A percentile compares a stretch with the other conserved stretches of the same genome.
phyloP scores from a whole-genome alignment of 2,888 invertebrate species.

The Sesamia inferens region DNA sequence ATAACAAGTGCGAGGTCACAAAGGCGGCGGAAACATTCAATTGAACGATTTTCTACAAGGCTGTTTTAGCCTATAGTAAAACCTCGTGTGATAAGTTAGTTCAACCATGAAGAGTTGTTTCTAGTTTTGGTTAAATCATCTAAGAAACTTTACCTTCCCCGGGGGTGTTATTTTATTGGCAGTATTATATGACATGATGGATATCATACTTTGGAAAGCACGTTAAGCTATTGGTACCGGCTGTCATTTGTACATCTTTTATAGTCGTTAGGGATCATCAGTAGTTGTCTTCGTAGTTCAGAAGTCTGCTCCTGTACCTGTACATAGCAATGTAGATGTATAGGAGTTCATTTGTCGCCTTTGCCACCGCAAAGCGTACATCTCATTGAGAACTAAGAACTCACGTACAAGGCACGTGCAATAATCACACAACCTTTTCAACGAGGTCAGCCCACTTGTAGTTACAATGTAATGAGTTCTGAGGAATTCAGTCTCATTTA shows the following conservation, averaged over 20 bases:
- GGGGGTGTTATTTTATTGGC: not conserved
- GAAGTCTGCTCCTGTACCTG: no score
- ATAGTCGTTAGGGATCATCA: no score
- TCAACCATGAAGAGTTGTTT: not conserved
- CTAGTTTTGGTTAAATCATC: not conserved
- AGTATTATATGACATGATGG: not conserved
- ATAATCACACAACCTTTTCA: conserved; percentile 22
- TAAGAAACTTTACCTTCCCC: not conserved
- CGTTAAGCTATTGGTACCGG: no score
- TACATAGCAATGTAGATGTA: not conserved
- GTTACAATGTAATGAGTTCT: no score
- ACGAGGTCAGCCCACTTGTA: not conserved
- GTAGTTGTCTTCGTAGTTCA: no score
- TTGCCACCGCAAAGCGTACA: not conserved
- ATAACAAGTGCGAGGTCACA: conserved; percentile 18
- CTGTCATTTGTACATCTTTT: no score
- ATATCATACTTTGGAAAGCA: no score
- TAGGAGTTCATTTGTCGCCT: not conserved
- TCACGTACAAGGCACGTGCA: not conserved
- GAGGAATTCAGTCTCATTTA: no score
- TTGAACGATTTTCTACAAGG: conserved; percentile 19
- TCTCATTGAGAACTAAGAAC: conserved; percentile 15
- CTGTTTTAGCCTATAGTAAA: not conserved
- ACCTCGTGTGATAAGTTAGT: not conserved
- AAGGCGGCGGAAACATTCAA: conserved; percentile 15